Evolutionary conservation across 2,113 vertebrate species (phyloP), one percentile per base, ranked within the genome.

Genomic region (Periophthalmodon schlosseri): DNA sequence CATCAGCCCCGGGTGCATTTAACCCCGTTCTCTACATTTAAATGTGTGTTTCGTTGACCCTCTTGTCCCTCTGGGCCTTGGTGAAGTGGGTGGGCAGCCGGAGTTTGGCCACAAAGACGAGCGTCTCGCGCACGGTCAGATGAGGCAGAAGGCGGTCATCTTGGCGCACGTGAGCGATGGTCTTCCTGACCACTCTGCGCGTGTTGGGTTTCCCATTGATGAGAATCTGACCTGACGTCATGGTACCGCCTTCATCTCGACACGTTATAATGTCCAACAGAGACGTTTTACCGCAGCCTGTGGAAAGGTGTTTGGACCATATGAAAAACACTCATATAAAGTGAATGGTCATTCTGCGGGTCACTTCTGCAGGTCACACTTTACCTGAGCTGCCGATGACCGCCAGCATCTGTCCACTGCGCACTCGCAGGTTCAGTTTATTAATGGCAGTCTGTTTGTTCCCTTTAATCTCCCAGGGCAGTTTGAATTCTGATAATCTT

Each of bases 331-430:
- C n/a, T 63, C 14, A 33, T 63, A 7, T 2, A 8, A 15, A 33
- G 28, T 39, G 9, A 21, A 21, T 56, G 15, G 34, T 63, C 18
- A 15, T 34, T 11, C 20, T 44, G 3, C 15, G 36, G 9, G 34
- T 65, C 18, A 11, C 8, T 12, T 21, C 1, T n/a, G 1, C 15
- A 20, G 28, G 28, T 28, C 28, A 58, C 13, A 34, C 5, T n/a
- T 65, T 15, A 99, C 97, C 97, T 87, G 97, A 95, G 89, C 95
- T 99, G 83, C 97, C 97, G 20, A 99, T 97, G 82, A 99, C 23
- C 3, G 97, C 97, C 84, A 99, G 88, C 97, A 99, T 99, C 88
- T 99, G 97, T 4, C 97, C 97, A 0, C 97, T 99, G 72, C 0
- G 90, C 16, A 99, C 96, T 75, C 92, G 91, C 36, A 99, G 94